Evolutionary conservation across 2,113 vertebrate genomes (phyloP).

Genomic region (Anarhynchus alexandrinus): DNA sequence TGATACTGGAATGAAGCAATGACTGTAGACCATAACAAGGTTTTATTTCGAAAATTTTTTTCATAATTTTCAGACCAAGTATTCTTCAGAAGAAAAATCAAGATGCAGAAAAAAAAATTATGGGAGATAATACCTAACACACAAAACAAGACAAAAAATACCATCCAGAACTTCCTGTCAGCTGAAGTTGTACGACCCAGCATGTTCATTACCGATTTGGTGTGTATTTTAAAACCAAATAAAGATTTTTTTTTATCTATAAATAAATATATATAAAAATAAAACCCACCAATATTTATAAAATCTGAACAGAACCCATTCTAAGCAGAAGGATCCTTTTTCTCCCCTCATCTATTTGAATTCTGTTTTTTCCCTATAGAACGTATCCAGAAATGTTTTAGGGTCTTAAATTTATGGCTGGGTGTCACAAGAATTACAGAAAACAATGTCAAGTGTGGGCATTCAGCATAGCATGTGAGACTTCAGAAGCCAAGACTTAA

Average conservation of each 20-base stretch:
- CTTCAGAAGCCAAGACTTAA: not conserved
- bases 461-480: not conserved
- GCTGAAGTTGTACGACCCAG: accelerated
- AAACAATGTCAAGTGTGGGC: not conserved
- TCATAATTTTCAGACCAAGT: not conserved
- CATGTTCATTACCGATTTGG: not conserved
- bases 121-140: not conserved
- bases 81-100: not conserved
- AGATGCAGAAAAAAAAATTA: not conserved
- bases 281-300: not conserved
- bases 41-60: not conserved
- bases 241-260: not conserved
- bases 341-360: not conserved
- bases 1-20: not conserved
- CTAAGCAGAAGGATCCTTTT: not conserved
- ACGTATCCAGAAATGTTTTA: not conserved
- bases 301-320: not conserved
- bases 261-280: too few relatives aligned
- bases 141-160: not conserved
- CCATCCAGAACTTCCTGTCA: not conserved
- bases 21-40: not conserved
- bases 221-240: not conserved
- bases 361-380: not conserved
- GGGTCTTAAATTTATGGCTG: not conserved
- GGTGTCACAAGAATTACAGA: not conserved